These are phyloP conservation scores for Lithobates pipiens DNA, from an alignment of 2,797 vertebrate genomes.

Conservation along the genomic window DNA sequence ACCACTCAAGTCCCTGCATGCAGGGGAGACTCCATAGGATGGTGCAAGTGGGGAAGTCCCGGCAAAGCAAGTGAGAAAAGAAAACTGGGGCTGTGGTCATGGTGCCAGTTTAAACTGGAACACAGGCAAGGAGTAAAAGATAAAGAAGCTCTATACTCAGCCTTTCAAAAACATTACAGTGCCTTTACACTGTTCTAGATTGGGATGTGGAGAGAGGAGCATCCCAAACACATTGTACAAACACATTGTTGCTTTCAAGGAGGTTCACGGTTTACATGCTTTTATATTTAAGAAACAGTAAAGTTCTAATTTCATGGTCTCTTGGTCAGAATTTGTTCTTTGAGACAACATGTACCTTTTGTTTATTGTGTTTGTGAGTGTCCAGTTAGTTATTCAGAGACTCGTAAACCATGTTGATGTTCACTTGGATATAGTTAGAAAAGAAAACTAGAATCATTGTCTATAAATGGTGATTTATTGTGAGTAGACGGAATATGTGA, in stretches of 20 bases:
- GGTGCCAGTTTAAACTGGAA: too few species aligned
- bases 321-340: background rate
- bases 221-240: background rate
- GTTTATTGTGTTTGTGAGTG: background rate
- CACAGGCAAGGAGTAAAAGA: too few species aligned
- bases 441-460: background rate
- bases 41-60: too few species aligned
- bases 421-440: background rate
- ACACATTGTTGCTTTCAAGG: background rate
- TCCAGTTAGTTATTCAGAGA: background rate
- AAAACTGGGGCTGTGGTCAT: too few species aligned
- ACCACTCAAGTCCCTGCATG: too few species aligned
- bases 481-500: background rate
- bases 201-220: too few species aligned
- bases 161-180: too few species aligned
- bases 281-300: background rate
- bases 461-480: background rate
- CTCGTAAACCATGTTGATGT: background rate
- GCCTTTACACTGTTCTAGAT: too few species aligned
- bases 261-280: background rate
- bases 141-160: too few species aligned
- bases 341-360: background rate
- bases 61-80: too few species aligned
- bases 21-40: too few species aligned
- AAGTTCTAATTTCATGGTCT: background rate